Base-by-base conservation (phyloP, 2,888 invertebrate genomes). In the Aspidiotus rigidus region DNA sequence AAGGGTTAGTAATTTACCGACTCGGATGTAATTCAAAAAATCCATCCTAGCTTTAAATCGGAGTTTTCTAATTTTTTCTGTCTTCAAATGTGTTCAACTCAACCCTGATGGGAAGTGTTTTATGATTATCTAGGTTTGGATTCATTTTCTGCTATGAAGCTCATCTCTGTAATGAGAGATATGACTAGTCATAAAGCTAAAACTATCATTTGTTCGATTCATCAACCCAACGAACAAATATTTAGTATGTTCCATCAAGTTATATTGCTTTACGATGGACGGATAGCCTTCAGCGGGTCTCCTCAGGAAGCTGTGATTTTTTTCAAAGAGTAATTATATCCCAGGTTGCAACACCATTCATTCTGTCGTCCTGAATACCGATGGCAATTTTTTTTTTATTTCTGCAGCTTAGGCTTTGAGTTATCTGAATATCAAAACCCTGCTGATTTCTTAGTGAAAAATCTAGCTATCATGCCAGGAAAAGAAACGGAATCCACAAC, bases 91-190 rank as follows among this genome's bases (percentile, higher is more conserved):
- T 10, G 28, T 64, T 55, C 7, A 7, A 54, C 11, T 11, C 13
- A 16, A 28, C 5, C 28, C 28, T 28, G 28, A 28, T 28, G 28
- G 5, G 5, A 28, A 28, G 28, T 28, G 28, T 28, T 28, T 28
- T 28, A 28, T 28, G 28, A 28, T 66, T 62, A 39, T 10, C 8
- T 55, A 72, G 72, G 72, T 16, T 78, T 89, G 69, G 97, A 98
- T 78, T 92, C 94, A 0, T 93, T 86, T 75, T 94, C 94, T 76
- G 96, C 97, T 0, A 88, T 89, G 76, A 90, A 89, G 76, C 81
- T 97, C 70, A 85, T 90, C 69, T 81, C 83, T 7, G 82, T 88
- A 64, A 83, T 91, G 75, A 84, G 85, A 41, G 80, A 82, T 72
- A 85, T 89, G 77, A 86, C 90, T 82, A 83, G 41, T 72, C 85